A percentile compares a stretch with the other conserved stretches of the same genome.
Conservation (phyloP, 2,888 invertebrate genomes). For the Tinea pellionella region DNA sequence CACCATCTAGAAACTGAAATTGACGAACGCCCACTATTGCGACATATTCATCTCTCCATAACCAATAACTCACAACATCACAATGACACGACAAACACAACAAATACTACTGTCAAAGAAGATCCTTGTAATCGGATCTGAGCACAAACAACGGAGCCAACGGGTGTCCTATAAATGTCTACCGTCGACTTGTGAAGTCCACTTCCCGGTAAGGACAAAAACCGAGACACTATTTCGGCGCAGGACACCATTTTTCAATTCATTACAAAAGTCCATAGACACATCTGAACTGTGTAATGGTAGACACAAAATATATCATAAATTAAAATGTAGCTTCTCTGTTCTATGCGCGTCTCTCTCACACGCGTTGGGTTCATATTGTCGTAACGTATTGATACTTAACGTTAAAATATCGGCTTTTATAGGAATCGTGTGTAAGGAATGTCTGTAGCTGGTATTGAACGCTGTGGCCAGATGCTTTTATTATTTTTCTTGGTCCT, state of each 20-base stretch:
- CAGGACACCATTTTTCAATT: conserved; percentile 58
- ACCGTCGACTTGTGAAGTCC: conserved; percentile 63
- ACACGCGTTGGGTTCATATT: conserved; percentile 49
- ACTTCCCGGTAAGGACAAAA: conserved; percentile 62
- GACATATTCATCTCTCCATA: conserved; percentile 39
- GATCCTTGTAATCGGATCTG: conserved; percentile 47
- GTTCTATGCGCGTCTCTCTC: conserved; percentile 38
- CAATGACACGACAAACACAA: conserved; percentile 40
- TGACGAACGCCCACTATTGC: conserved; percentile 34
- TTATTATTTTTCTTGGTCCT: conserved; percentile 43
- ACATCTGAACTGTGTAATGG: conserved; percentile 54
- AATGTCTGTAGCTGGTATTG: conserved; percentile 43
- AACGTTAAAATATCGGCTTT: conserved; percentile 59
- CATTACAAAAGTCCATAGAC: conserved; percentile 62
- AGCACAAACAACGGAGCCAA: conserved; percentile 46
- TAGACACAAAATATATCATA: conserved; percentile 58
- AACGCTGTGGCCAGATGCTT: conserved; percentile 51
- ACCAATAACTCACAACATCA: conserved; percentile 37
- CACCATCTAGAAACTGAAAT: conserved; percentile 23
- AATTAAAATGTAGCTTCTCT: conserved; percentile 59
- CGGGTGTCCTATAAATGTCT: conserved; percentile 35
- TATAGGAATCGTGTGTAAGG: conserved; percentile 41
- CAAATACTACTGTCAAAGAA: conserved; percentile 41
- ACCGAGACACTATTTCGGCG: conserved; percentile 27
- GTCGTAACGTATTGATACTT: conserved; percentile 55